Evolutionary conservation across 92 coral and sea anemone genomes (phyloP).

Genomic region (Epizoanthus scotinus): DNA sequence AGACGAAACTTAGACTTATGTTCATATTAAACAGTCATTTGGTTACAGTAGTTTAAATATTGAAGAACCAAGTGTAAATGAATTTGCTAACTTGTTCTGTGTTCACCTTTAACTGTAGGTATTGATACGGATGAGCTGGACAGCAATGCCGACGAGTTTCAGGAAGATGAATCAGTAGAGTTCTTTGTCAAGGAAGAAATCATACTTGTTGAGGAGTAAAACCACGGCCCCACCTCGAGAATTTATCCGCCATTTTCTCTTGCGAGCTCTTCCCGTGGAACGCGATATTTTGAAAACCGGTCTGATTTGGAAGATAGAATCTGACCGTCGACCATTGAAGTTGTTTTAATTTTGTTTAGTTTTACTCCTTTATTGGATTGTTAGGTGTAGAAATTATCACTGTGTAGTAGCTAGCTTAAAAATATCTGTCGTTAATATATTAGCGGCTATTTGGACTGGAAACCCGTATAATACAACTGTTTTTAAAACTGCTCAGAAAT

Average conservation of each 20-base stretch:
- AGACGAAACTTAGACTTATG: too few relatives aligned
- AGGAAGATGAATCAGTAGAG: constrained; percentile 97
- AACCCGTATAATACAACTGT: background rate
- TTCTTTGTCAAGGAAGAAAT: constrained; percentile 99
- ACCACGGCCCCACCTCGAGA: background rate
- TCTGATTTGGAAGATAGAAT: background rate
- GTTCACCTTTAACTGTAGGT: constrained; percentile 62
- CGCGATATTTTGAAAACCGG: background rate
- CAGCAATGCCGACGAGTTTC: constrained; percentile 86
- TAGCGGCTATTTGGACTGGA: background rate
- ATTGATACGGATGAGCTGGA: constrained; percentile 87
- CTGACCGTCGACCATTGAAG: constrained; percentile 10
- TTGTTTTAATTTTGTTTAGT: constrained; percentile 26
- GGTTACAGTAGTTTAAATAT: background rate
- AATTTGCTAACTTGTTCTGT: background rate
- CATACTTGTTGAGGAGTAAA: constrained; percentile 82
- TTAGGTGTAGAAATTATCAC: background rate
- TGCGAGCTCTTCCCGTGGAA: constrained; percentile 6
- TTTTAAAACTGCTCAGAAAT: constrained; percentile 11
- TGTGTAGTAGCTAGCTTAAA: background rate
- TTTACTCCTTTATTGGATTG: constrained; percentile 25
- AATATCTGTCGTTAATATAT: background rate
- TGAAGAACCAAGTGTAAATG: background rate
- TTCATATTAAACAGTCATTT: too few relatives aligned
- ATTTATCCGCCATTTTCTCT: constrained; percentile 66